Evolutionary conservation across 1,140 invertebrate genomes (phyloP), one percentile per base, ranked within the genome.

Genomic region (Anastrepha ludens): DNA sequence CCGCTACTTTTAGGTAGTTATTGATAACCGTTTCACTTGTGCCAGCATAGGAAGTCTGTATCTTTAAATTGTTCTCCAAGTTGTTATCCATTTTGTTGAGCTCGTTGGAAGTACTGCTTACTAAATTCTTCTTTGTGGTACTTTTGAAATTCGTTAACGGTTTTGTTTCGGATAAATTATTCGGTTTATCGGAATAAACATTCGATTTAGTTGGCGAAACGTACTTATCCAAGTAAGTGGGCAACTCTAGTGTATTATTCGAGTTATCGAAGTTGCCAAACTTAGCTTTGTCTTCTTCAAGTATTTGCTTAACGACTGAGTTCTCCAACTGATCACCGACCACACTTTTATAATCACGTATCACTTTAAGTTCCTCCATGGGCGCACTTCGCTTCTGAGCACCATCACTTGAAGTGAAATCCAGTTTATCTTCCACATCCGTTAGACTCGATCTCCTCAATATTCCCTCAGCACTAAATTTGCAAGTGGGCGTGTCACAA

Each of bases 311-410:
- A 39, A 87, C 87, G 9, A 88, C 74, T 17, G 89, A 87, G 50
- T 87, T 8, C 3, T 89, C 88, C 55, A 90, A 29, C 44, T 89
- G 74, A 41, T 78, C 86, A 0, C 86, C 89, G 47, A 92, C 89
- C 0, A 88, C 90, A 87, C 91, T 90, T 87, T 93, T 93, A 85
- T 93, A 93, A 86, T 93, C 92, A 8, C 91, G 70, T 20, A 93
- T 93, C 2, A 93, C 92, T 85, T 90, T 89, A 2, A 90, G 89
- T 60, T 93, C 89, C 15, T 87, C 92, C 0, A 39, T 29, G 17
- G 2, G 7, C 1, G 44, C 2, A 6, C n/a, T 20, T 4, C 13
- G 17, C 47, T 81, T n/a, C n/a, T 1, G 74, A 2, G n/a, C 47
- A 3, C 15, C n/a, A 20, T n/a, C n/a, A 17, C 55, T 55, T 2